These are phyloP conservation scores for Euphydryas editha DNA, from an alignment of 2,888 invertebrate genomes.

Conservation along the genomic window DNA sequence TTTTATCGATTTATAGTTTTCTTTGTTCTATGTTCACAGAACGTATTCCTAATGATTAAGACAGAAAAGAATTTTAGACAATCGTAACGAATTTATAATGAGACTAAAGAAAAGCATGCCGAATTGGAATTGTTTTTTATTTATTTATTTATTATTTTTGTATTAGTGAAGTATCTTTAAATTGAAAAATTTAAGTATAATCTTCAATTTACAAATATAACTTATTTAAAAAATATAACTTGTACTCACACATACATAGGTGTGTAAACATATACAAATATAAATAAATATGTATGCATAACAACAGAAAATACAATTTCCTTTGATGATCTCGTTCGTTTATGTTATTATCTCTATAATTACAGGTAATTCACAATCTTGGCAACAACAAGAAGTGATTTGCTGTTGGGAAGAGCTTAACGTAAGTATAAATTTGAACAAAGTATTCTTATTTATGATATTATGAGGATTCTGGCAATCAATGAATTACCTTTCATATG, in stretches of 20 bases:
- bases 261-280: not conserved
- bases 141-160: too few relatives aligned
- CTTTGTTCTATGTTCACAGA: not conserved
- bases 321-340: slow-evolving; percentile 24
- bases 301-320: slow-evolving; percentile 2
- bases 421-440: slow-evolving; percentile 51
- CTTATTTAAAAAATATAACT: too few relatives aligned
- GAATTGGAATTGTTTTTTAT: too few relatives aligned
- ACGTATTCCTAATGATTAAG: not conserved
- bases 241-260: too few relatives aligned
- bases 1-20: not conserved
- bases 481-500: not conserved
- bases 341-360: slow-evolving; percentile 42
- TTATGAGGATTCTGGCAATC: not conserved
- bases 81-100: too few relatives aligned
- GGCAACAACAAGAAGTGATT: slow-evolving; percentile 69
- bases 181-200: too few relatives aligned
- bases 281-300: not conserved
- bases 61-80: too few relatives aligned
- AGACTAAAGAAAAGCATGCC: too few relatives aligned
- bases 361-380: slow-evolving; percentile 78
- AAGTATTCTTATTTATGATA: not conserved
- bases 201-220: too few relatives aligned
- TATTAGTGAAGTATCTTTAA: too few relatives aligned
- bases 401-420: slow-evolving; percentile 54